Evolutionary conservation across 2,888 invertebrate genomes (phyloP).

Genomic region (Priapulus caudatus): DNA sequence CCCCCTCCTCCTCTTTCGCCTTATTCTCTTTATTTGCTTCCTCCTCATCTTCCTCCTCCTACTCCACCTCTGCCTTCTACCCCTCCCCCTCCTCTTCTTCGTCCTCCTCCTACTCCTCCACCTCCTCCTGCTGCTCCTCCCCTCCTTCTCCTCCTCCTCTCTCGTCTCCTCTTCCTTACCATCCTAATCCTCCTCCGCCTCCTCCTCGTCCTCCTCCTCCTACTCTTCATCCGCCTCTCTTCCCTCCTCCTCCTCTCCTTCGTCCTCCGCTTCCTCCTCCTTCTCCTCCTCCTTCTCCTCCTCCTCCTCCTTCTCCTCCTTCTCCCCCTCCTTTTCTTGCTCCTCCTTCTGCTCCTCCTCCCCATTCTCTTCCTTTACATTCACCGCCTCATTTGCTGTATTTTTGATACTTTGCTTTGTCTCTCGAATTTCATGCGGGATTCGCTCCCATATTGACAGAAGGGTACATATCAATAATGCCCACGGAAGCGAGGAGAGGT

Average conservation of each 20-base stretch:
- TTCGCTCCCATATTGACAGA: too few relatives aligned
- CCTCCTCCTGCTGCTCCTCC: constrained; percentile 4
- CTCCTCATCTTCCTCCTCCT: constrained; percentile 6
- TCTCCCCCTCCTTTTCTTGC: too few relatives aligned
- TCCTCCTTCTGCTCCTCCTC: too few relatives aligned
- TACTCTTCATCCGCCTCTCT: background rate
- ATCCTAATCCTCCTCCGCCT: background rate
- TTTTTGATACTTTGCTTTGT: too few relatives aligned
- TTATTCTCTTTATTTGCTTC: constrained; percentile 5
- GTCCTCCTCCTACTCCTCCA: constrained; percentile 4
- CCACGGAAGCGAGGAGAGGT: too few relatives aligned
- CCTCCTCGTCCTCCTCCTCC: background rate
- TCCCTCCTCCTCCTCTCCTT: constrained; percentile 1
- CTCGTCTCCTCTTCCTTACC: background rate
- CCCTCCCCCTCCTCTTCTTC: constrained; percentile 6
- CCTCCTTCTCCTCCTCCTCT: constrained; percentile 4
- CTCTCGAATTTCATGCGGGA: too few relatives aligned
- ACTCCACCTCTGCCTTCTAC: constrained; percentile 1
- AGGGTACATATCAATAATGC: too few relatives aligned
- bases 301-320: too few relatives aligned
- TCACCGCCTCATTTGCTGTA: too few relatives aligned
- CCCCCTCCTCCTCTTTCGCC: constrained; percentile 2
- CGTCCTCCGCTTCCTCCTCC: too few relatives aligned
- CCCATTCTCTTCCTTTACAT: too few relatives aligned
- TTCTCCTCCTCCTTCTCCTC: too few relatives aligned